Conservation (phyloP, 2,888 invertebrate species). For the Microplitis manilae region DNA sequence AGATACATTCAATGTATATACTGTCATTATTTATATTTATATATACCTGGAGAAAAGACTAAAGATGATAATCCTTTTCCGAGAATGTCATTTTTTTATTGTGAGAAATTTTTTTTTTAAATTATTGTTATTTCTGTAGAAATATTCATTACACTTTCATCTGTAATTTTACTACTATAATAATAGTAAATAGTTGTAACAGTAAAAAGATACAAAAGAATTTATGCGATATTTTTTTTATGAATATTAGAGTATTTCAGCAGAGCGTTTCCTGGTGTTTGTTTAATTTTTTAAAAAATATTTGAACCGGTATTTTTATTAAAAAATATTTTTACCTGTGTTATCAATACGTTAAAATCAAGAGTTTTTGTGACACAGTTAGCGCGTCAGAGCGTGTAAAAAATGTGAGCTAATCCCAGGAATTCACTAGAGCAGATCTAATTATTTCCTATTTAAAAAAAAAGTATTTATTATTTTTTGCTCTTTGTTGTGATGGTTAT, state of each 20-base stretch:
- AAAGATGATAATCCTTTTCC: constrained; percentile 27
- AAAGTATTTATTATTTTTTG: not conserved
- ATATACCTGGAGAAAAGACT: constrained; percentile 7
- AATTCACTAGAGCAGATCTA: constrained; percentile 48
- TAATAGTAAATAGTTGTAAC: not conserved
- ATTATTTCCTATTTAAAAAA: constrained; percentile 43
- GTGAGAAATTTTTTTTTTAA: constrained; percentile 23
- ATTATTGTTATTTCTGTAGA: constrained; percentile 22
- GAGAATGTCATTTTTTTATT: constrained; percentile 19
- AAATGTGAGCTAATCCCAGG: constrained; percentile 40
- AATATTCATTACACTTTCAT: constrained; percentile 11
- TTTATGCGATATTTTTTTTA: not conserved
- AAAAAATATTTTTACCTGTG: not conserved
- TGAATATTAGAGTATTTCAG: too few species aligned
- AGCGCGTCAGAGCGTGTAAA: constrained; percentile 46
- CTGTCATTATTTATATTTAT: constrained; percentile 34
- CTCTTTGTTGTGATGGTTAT: not conserved
- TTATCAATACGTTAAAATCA: constrained; percentile 1
- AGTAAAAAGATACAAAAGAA: not conserved
- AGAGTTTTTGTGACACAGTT: constrained; percentile 41
- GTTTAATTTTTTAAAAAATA: not conserved
- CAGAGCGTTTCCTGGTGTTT: too few species aligned
- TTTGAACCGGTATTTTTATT: not conserved
- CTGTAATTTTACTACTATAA: not conserved
- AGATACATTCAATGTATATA: constrained; percentile 26